Evolutionary conservation across 2,113 vertebrate species (phyloP).

Genomic region (Todiramphus saurophagus): DNA sequence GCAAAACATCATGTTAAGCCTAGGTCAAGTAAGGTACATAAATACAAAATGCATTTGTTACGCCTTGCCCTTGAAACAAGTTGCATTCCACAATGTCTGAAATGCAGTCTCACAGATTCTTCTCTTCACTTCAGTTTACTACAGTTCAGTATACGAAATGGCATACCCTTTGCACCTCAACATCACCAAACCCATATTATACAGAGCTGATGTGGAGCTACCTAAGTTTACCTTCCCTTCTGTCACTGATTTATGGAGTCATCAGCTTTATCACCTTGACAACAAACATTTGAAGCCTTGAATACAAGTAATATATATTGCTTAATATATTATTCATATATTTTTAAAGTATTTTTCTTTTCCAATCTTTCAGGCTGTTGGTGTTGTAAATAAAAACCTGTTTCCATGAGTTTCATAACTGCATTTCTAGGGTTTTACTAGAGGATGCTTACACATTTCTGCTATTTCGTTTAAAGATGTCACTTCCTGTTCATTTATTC

Average conservation of each 20-base stretch:
- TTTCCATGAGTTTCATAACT: background rate
- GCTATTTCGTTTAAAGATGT: too few species aligned
- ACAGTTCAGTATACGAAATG: background rate
- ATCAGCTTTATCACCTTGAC: background rate
- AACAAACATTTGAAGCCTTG: background rate
- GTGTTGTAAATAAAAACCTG: background rate
- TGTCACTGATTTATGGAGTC: background rate
- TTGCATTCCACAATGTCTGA: background rate
- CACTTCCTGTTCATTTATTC: background rate
- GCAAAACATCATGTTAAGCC: background rate
- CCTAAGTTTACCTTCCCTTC: background rate
- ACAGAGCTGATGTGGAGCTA: fast-evolving
- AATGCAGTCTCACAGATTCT: fast-evolving
- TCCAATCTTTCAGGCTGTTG: background rate
- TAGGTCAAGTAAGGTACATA: background rate
- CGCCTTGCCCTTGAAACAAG: background rate
- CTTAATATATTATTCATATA: too few species aligned
- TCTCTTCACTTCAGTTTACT: background rate
- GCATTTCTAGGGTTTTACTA: background rate
- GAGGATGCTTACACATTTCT: background rate
- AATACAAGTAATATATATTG: background rate
- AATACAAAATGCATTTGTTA: background rate
- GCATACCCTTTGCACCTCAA: background rate
- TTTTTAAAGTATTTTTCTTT: background rate
- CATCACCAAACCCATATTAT: background rate